These are phyloP conservation scores for Carabus problematicus DNA, from an alignment of 2,888 invertebrate genomes.

Conservation along the genomic window DNA sequence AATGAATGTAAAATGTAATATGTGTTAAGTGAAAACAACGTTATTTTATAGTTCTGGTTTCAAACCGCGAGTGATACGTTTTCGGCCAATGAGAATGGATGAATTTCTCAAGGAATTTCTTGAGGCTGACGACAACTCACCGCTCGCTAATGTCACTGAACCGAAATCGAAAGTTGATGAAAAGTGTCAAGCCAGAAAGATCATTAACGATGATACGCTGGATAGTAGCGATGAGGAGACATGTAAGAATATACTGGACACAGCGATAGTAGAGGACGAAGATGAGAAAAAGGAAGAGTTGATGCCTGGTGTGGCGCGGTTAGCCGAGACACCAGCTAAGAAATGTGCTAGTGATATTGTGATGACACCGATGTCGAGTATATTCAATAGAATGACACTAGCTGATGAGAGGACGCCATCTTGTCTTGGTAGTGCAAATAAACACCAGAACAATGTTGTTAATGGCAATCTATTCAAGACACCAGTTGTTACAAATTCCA, in stretches of 20 bases:
- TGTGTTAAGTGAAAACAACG: background rate
- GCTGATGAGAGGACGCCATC: constrained; percentile 2
- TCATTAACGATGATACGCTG: background rate
- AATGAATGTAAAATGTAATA: background rate
- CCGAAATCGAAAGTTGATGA: constrained; percentile 27
- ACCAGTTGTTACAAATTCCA: constrained; percentile 11
- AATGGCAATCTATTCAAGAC: constrained; percentile 22
- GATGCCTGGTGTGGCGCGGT: constrained; percentile 19
- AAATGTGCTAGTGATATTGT: constrained; percentile 10
- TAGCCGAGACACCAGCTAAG: constrained; percentile 8
- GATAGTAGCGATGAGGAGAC: constrained; percentile 20
- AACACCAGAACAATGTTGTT: background rate
- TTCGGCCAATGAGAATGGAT: constrained; percentile 44
- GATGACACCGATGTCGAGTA: constrained; percentile 21
- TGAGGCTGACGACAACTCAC: constrained; percentile 46
- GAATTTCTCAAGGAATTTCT: constrained; percentile 44
- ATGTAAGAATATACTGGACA: constrained; percentile 24
- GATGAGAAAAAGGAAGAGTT: constrained; percentile 1
- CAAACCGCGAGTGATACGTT: constrained; percentile 20
- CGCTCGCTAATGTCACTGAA: constrained; percentile 15
- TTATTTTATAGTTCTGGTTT: constrained; percentile 12
- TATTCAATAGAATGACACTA: constrained; percentile 26
- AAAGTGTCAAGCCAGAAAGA: constrained; percentile 12
- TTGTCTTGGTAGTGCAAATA: background rate
- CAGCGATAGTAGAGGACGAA: constrained; percentile 21